Evolutionary conservation across 1,140 invertebrate genomes (phyloP), one percentile per base, ranked within the genome.

Genomic region (Drosophila pruinosa): DNA sequence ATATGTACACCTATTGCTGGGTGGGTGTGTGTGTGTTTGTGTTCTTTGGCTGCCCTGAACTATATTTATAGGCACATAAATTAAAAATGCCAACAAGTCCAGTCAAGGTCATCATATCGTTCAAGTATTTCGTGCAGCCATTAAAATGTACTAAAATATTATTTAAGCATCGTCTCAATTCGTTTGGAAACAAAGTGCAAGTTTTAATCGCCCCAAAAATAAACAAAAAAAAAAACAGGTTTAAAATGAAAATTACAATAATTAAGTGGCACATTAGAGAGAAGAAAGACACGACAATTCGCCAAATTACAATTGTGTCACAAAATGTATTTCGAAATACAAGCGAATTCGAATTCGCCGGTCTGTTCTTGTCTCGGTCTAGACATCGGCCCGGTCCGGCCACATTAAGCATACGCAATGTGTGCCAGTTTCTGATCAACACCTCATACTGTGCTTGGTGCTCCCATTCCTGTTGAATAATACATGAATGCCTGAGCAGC

Each of bases 1-100:
- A 50, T 62, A n/a, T n/a, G n/a, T n/a, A 38, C 34, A 39, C 8
- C 26, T 10, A 19, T 47, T 45, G 39, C n/a, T 26, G 8, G 21
- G 12, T 43, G 52, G 15, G 1, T 62, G 34, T 21, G 24, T 56
- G 26, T 48, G 22, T 64, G 28, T 22, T 7, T 43, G 31, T 26
- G 56, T 39, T 38, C 39, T 57, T 62, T 75, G 4, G 38, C 15
- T 57, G 61, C 81, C 80, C 80, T 86, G 80, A 83, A 83, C 80
- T 83, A 83, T 83, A 86, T 83, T 80, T 83, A 76, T 83, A 76
- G 72, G 59, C 57, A 83, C 68, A 83, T 73, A 86, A 86, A 80
- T 70, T 80, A 68, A 63, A 75, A 69, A 69, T 59, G 65, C 80
- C 83, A 74, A 53, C 63, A 74, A 52, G 47, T 65, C 68, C 69